A percentile compares a stretch with the other conserved stretches of the same genome.
Evolutionary conservation across 2,797 vertebrate genomes (phyloP).

Genomic region (Eupleurogrammus muticus): DNA sequence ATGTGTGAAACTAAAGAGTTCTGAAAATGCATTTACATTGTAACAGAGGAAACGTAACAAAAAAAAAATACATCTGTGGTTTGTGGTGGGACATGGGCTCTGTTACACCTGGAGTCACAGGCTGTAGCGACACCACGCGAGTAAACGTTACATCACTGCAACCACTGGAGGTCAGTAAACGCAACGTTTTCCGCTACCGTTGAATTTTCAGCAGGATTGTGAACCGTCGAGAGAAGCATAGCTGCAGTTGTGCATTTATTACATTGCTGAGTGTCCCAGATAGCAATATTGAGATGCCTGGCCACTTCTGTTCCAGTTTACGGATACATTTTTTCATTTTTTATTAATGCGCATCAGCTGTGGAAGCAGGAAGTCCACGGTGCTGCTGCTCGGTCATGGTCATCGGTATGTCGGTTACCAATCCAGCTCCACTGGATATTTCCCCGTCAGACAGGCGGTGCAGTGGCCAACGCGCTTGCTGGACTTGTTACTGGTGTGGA

Average conservation of each 20-base stretch:
- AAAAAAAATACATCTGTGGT: conserved; percentile 1
- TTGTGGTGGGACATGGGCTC: neutral
- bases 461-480: conserved; percentile 88
- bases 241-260: neutral
- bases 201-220: neutral
- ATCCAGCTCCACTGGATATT: conserved; percentile 95
- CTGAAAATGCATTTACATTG: conserved; percentile 4
- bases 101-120: neutral
- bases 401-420: conserved; percentile 82
- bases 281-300: neutral
- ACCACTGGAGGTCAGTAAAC: conserved; percentile 3
- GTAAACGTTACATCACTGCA: neutral
- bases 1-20: neutral
- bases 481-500: conserved; percentile 70
- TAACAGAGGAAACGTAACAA: neutral
- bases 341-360: neutral
- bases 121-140: neutral
- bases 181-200: neutral
- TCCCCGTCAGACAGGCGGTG: conserved; percentile 95
- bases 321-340: neutral
- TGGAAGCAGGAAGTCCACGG: neutral
- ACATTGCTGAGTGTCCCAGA: neutral
- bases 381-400: neutral
- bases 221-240: neutral
- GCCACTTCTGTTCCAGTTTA: conserved; percentile 1